A percentile compares a stretch with the other conserved stretches of the same genome.
Evolutionary conservation across 2,797 vertebrate species (phyloP).

Genomic region (Dicrostonyx torquatus): DNA sequence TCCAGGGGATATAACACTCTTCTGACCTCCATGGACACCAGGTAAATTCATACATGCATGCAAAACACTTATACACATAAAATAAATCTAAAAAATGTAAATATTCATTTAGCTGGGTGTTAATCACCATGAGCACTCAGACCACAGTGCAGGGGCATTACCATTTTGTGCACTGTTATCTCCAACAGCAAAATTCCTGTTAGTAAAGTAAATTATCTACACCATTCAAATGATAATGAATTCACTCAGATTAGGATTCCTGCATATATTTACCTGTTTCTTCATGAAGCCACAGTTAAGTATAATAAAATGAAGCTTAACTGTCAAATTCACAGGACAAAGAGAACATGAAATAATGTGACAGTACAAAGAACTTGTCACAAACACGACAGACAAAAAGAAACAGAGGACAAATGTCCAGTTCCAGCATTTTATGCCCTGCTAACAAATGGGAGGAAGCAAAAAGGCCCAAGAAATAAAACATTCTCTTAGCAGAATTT

Average conservation of each 20-base stretch:
- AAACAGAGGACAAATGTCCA: neutral
- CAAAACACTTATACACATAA: neutral
- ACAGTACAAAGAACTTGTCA: neutral
- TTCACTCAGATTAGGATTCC: neutral
- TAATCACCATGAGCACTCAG: neutral
- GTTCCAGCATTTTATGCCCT: neutral
- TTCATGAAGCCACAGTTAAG: constrained; percentile 9
- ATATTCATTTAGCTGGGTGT: neutral
- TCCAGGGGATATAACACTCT: neutral
- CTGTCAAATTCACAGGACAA: neutral
- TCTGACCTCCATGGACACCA: neutral
- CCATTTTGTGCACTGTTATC: neutral
- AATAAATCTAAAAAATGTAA: neutral
- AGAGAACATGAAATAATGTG: neutral
- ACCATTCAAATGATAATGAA: neutral
- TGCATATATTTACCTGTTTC: neutral
- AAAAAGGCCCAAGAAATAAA: neutral
- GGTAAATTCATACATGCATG: neutral
- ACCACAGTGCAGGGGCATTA: neutral
- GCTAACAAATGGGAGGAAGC: neutral
- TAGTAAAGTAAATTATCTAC: neutral
- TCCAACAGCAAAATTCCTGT: neutral
- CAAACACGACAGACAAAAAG: neutral
- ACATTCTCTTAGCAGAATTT: constrained; percentile 13
- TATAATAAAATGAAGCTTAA: neutral